phyloP scores from a whole-genome alignment of 1,140 invertebrate species.

The Diplogasteroides magnus region DNA sequence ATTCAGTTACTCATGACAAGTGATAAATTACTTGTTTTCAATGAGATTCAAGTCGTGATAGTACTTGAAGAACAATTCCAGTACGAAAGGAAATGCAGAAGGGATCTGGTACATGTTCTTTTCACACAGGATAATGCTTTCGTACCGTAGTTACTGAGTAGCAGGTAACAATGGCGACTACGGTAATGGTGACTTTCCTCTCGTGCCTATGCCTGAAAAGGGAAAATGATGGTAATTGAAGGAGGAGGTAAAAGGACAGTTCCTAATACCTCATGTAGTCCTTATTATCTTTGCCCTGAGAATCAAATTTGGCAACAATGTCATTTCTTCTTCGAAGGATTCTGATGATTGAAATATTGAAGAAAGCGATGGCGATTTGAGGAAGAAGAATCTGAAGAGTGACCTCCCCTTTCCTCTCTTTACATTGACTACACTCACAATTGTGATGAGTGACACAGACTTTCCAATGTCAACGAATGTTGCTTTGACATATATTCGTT shows the following conservation, averaged over 20 bases:
- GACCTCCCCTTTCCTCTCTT: background rate
- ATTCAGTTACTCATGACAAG: background rate
- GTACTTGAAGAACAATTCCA: background rate
- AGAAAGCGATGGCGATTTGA: background rate
- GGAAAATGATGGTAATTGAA: background rate
- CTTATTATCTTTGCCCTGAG: background rate
- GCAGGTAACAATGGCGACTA: background rate
- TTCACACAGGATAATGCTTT: background rate
- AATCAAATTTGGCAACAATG: background rate
- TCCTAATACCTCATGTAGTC: background rate
- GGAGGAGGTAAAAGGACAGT: too few species aligned
- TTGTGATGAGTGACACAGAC: background rate
- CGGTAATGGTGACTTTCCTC: background rate
- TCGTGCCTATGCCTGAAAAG: background rate
- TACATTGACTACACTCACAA: background rate
- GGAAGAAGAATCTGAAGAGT: background rate
- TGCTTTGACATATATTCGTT: background rate
- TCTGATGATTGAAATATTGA: background rate
- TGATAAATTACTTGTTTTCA: background rate
- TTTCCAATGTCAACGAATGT: background rate
- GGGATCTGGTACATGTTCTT: background rate
- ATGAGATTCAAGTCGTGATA: background rate
- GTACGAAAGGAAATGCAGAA: background rate
- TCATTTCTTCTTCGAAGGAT: background rate
- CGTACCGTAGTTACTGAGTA: background rate